Conservation (phyloP, 2,113 vertebrate species). For the Apeltes quadracus region DNA sequence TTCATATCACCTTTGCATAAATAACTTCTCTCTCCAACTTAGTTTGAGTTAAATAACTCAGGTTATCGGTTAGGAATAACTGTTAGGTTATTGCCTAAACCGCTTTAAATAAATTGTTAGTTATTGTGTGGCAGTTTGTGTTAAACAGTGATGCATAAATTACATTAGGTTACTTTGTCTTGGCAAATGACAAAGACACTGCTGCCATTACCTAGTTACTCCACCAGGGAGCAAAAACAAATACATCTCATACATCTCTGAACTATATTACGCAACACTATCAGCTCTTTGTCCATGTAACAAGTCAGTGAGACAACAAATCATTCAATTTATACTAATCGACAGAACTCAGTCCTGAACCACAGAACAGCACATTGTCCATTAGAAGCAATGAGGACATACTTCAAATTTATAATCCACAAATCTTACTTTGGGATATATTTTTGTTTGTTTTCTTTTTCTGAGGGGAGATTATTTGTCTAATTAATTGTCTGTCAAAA, state of each 20-base stretch:
- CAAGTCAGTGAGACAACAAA: background rate
- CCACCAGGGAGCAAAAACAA: background rate
- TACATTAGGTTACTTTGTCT: background rate
- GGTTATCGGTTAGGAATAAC: background rate
- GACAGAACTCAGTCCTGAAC: too few relatives aligned
- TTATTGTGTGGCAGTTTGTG: background rate
- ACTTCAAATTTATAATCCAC: too few relatives aligned
- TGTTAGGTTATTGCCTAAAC: background rate
- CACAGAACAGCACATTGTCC: too few relatives aligned
- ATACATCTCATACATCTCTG: too few relatives aligned
- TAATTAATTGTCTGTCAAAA: too few relatives aligned
- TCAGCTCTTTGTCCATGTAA: background rate
- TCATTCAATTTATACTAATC: background rate
- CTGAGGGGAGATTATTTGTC: too few relatives aligned
- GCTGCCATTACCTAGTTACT: background rate
- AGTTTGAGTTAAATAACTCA: background rate
- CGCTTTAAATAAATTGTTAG: background rate
- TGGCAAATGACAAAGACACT: background rate
- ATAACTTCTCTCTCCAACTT: background rate
- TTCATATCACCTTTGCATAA: background rate
- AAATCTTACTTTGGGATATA: too few relatives aligned
- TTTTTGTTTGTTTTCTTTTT: too few relatives aligned
- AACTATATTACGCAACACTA: background rate
- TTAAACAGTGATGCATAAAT: background rate
- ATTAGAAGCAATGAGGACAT: too few relatives aligned